Percentiles rank a stretch among this genome's conserved stretches.
These are phyloP conservation scores for Rhinella marina DNA, from an alignment of 2,797 vertebrate species.

Conservation along the genomic window DNA sequence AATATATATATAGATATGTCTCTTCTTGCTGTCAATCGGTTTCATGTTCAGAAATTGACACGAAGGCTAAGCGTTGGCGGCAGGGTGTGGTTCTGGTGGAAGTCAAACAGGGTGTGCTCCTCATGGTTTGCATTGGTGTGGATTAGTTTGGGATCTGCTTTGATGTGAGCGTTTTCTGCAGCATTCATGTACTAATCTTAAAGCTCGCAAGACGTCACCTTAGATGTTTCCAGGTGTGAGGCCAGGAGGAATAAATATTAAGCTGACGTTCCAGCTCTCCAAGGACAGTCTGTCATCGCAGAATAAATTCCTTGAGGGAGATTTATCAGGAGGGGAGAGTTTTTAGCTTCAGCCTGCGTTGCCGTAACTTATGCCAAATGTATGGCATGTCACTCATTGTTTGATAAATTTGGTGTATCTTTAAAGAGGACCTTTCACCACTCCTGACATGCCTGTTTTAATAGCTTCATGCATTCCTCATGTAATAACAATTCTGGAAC, in stretches of 20 bases:
- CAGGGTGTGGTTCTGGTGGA: not conserved
- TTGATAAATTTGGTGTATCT: no score
- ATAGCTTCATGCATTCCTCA: no score
- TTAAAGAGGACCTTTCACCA: no score
- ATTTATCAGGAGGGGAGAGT: no score
- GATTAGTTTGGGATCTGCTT: not conserved
- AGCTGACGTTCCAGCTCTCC: not conserved
- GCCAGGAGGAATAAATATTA: not conserved
- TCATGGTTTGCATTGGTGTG: not conserved
- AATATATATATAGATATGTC: no score
- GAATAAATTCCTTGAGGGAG: no score
- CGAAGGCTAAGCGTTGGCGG: not conserved
- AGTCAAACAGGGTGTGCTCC: not conserved
- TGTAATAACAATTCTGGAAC: no score
- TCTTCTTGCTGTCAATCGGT: not conserved
- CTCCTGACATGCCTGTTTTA: no score
- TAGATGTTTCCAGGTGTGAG: not conserved
- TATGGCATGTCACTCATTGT: no score
- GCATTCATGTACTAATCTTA: not conserved
- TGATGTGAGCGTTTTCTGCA: not conserved
- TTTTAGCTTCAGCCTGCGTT: no score
- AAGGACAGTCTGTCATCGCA: not conserved
- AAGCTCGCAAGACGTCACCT: not conserved
- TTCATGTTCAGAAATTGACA: not conserved
- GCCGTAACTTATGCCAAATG: no score